These are phyloP conservation scores for Anguilla pacifica DNA, from an alignment of 2,797 vertebrate species.

Conservation along the genomic window DNA sequence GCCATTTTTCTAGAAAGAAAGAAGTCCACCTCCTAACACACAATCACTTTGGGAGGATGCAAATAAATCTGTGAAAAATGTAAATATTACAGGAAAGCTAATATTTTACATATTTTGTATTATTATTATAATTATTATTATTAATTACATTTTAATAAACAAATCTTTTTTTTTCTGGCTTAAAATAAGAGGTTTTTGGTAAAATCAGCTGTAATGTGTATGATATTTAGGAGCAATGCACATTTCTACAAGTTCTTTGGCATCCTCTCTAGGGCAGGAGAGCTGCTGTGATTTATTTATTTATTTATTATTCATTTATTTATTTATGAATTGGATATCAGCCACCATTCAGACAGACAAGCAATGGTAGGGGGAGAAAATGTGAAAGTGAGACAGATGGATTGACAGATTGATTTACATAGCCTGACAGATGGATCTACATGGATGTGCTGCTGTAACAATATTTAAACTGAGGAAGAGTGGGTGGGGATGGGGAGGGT, in stretches of 20 bases:
- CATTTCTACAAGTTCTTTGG: background rate
- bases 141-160: background rate
- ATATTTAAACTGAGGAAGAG: conserved; percentile 2
- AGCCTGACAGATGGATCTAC: conserved; percentile 26
- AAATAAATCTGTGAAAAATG: background rate
- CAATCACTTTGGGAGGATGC: background rate
- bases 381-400: conserved; percentile 15
- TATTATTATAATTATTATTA: background rate
- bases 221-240: background rate
- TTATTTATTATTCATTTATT: background rate
- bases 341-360: background rate
- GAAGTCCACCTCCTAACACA: background rate
- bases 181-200: background rate
- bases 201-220: conserved; percentile 3
- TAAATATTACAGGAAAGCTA: background rate
- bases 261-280: background rate
- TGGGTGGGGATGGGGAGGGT: background rate
- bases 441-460: conserved; percentile 25
- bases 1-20: conserved; percentile 11
- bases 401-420: conserved; percentile 31
- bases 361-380: background rate
- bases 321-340: conserved; percentile 16
- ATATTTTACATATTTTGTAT: background rate
- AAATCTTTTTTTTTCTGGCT: background rate
- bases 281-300: background rate